phyloP scores from a whole-genome alignment of 2,113 vertebrate species.

The Callorhinus ursinus region DNA sequence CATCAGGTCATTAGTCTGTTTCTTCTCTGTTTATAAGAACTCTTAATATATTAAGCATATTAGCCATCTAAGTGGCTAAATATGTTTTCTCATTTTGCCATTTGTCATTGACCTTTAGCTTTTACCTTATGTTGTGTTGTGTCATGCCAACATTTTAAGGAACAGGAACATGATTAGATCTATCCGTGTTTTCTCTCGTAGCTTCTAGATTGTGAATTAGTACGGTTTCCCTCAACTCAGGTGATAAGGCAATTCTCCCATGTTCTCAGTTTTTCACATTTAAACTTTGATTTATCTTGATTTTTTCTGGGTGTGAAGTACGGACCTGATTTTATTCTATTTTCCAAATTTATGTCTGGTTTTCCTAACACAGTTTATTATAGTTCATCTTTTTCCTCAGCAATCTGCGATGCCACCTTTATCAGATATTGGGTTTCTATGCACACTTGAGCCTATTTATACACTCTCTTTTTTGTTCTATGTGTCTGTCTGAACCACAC shows the following conservation, averaged over 20 bases:
- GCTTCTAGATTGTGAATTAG: background rate
- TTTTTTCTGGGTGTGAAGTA: background rate
- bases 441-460: background rate
- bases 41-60: constrained; percentile 14
- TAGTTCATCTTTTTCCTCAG: background rate
- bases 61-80: background rate
- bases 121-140: background rate
- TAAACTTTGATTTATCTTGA: background rate
- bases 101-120: background rate
- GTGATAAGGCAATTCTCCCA: background rate
- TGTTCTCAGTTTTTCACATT: constrained; percentile 18
- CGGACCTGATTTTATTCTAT: background rate
- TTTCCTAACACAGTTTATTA: background rate
- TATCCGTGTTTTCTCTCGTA: background rate
- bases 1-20: background rate
- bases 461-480: background rate
- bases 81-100: constrained; percentile 8
- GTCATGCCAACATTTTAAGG: background rate
- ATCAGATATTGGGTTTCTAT: background rate
- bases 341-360: background rate
- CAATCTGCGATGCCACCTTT: background rate
- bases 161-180: background rate
- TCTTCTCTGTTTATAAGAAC: background rate
- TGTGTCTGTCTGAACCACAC: background rate
- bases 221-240: background rate